Percentiles rank a stretch among this genome's conserved stretches.
Conservation (phyloP, 2,113 vertebrate genomes). For the Phyllopteryx taeniolatus region DNA sequence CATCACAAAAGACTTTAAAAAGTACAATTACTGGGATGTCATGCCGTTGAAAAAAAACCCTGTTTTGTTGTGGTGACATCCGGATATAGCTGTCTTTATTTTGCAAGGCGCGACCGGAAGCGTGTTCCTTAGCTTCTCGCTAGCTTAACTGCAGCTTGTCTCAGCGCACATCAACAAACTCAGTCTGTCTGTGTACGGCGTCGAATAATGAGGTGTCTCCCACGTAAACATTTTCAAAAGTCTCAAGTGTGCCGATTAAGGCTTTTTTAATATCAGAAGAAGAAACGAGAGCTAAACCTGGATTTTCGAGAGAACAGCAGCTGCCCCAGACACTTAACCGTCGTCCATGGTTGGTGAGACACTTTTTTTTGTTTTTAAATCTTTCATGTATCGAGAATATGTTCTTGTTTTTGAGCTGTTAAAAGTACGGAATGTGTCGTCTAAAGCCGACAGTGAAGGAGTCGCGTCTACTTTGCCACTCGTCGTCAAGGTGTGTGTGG, state of each 20-base stretch:
- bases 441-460: too few relatives aligned
- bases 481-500: background rate
- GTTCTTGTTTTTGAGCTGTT: background rate
- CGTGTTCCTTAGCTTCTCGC: fast-evolving
- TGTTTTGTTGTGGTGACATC: background rate
- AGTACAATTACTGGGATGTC: background rate
- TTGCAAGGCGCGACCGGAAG: slow-evolving; percentile 37
- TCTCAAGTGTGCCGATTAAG: slow-evolving; percentile 19
- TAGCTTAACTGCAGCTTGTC: background rate
- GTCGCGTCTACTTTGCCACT: background rate
- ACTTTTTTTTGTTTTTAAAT: background rate
- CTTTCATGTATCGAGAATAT: background rate
- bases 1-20: background rate
- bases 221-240: background rate
- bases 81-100: slow-evolving; percentile 29
- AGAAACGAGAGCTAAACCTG: background rate
- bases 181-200: background rate
- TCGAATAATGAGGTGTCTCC: background rate
- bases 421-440: background rate
- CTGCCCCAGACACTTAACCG: slow-evolving; percentile 4
- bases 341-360: slow-evolving; percentile 30
- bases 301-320: slow-evolving; percentile 21
- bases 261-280: slow-evolving; percentile 1
- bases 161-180: slow-evolving; percentile 31
- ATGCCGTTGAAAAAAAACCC: background rate